phyloP scores from a whole-genome alignment of 2,113 vertebrate species.

The Eulacestoma nigropectus region DNA sequence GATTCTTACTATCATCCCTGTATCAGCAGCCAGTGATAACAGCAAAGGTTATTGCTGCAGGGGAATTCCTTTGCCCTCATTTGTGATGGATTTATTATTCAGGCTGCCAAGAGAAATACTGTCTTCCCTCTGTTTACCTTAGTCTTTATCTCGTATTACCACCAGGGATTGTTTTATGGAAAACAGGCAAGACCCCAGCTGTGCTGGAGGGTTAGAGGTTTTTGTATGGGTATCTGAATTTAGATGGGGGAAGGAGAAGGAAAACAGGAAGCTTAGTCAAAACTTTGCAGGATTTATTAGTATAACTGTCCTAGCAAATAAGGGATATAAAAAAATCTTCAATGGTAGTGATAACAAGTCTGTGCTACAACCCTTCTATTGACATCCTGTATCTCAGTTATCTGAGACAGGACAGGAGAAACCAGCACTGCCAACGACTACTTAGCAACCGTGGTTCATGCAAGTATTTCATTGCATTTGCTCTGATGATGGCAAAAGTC shows the following conservation, averaged over 20 bases:
- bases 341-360: not conserved
- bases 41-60: not conserved
- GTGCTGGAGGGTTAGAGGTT: not conserved
- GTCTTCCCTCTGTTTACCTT: not conserved
- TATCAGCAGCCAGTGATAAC: not conserved
- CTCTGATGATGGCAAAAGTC: not conserved
- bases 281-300: not conserved
- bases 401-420: not conserved
- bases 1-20: not conserved
- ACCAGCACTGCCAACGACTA: not conserved
- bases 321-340: not conserved
- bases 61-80: not conserved
- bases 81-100: not conserved
- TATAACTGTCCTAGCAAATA: not conserved
- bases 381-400: not conserved
- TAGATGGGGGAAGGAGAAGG: not conserved
- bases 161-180: not conserved
- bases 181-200: not conserved
- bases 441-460: not conserved
- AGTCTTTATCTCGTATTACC: not conserved
- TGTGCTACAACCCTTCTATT: not conserved
- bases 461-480: not conserved
- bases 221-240: not conserved
- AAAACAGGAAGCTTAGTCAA: not conserved
- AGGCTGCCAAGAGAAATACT: not conserved